Base-by-base conservation (phyloP, 1,140 invertebrate genomes). In the Latrodectus geometricus region DNA sequence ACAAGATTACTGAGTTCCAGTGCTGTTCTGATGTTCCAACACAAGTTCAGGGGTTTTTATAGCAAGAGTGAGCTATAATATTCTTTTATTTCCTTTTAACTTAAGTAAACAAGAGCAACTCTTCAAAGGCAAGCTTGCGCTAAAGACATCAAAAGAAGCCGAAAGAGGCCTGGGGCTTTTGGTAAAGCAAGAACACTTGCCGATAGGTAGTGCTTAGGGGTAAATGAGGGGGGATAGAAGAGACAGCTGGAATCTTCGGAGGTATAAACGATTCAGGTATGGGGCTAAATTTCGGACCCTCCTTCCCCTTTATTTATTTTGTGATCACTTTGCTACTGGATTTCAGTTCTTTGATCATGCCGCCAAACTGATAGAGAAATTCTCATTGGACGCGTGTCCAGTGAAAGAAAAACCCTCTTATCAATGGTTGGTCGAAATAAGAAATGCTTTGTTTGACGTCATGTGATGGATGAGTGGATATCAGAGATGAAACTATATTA, bases 21-120 rank as follows among this genome's bases (percentile, higher is more conserved):
- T 3, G 35, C 35, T 3, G 11, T 4, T 61, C 11, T 61, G 54
- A 61, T 61, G 11, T 17, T 17, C 11, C 54, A 17, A 17, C 54
- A 4, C 54, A 50, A 12, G n/a, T 7, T 76, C 74, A 11, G 23
- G 52, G 14, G 74, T 76, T 76, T 75, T 76, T 76, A 76, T 76
- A 76, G 50, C 52, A 52, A 23, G 0, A 11, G 11, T 11, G 54
- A 61, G 17, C 54, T 61, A 61, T 61, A 61, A 61, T 61, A 61
- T 61, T 61, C 54, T 21, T 20, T 70, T 49, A 54, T 49, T 80
- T 54, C 66, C 50, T 61, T 80, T 80, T 80, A 48, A 68, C 66
- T 48, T 48, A 82, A 82, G 79, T 82, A 82, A 82, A 82, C 79
- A 82, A 82, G 69, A 82, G 12, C 48, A 49, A 35, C 49, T 56